Conservation (phyloP, 2,888 invertebrate species). For the Aethes cnicana region DNA sequence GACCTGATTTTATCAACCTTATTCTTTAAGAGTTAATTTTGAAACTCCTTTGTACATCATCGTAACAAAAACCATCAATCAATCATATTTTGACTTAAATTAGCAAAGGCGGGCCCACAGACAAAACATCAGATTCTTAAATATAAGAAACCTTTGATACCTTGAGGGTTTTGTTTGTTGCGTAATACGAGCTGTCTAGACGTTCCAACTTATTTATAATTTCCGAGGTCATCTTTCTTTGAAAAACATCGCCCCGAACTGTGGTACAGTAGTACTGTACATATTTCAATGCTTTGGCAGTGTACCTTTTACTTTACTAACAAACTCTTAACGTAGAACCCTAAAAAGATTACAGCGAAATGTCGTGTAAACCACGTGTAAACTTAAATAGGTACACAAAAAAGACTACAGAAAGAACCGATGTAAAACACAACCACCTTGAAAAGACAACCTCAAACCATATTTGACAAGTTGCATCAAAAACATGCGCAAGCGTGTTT, state of each 20-base stretch:
- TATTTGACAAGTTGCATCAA: conserved; percentile 39
- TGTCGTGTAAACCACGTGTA: neutral
- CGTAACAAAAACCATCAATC: conserved; percentile 36
- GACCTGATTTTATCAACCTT: conserved; percentile 5
- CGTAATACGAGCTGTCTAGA: conserved; percentile 1
- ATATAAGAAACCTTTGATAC: conserved; percentile 37
- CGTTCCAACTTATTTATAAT: no score
- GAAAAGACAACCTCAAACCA: conserved; percentile 3
- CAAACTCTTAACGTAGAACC: no score
- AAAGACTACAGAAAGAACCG: no score
- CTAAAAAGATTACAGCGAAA: no score
- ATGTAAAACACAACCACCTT: neutral
- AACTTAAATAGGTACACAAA: no score
- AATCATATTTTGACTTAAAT: conserved; percentile 41
- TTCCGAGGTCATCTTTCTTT: no score
- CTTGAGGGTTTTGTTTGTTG: conserved; percentile 37
- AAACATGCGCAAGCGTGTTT: conserved; percentile 40
- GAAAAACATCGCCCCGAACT: no score
- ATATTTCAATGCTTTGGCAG: no score
- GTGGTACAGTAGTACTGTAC: no score
- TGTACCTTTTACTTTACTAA: no score
- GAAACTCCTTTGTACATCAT: neutral
- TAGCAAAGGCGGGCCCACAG: conserved; percentile 37
- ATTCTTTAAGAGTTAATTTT: neutral
- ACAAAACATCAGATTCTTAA: conserved; percentile 39